These are phyloP conservation scores for Apis cerana DNA, from an alignment of 1,140 invertebrate genomes.

Conservation along the genomic window DNA sequence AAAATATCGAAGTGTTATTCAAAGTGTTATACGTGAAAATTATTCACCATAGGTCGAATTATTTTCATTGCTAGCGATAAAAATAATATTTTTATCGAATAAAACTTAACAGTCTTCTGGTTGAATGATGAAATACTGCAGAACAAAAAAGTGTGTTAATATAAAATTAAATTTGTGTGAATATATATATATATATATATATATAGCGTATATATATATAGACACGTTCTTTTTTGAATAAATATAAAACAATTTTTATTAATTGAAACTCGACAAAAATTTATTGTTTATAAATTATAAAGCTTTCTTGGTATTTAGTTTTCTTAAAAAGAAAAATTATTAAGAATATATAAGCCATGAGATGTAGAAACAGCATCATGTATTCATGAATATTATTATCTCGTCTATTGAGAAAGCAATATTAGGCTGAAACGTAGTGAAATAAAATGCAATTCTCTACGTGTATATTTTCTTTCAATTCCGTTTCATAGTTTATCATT, in stretches of 20 bases:
- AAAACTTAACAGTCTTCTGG: too few relatives aligned
- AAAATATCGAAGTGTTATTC: conserved; percentile 17
- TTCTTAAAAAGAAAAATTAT: conserved; percentile 15
- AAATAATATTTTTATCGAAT: background rate
- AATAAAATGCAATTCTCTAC: conserved; percentile 10
- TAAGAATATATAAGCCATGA: conserved; percentile 14
- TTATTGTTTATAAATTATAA: conserved; percentile 54
- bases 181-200: too few relatives aligned
- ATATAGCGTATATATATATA: too few relatives aligned
- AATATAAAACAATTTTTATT: conserved; percentile 47
- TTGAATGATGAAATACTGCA: background rate
- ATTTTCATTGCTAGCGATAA: conserved; percentile 24
- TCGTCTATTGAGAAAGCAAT: conserved; percentile 41
- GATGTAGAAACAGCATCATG: background rate
- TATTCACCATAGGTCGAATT: conserved; percentile 33
- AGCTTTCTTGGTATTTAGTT: conserved; percentile 18
- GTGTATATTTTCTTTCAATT: conserved; percentile 48
- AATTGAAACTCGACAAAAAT: conserved; percentile 50
- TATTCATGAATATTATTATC: conserved; percentile 34
- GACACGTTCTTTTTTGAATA: background rate
- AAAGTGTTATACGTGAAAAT: conserved; percentile 11
- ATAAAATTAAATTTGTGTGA: background rate
- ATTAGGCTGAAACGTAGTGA: conserved; percentile 54
- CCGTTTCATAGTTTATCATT: conserved; percentile 20
- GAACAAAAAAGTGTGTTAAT: background rate